Conservation (phyloP, 2,888 invertebrate genomes). For the Caenorhabditis becei region DNA sequence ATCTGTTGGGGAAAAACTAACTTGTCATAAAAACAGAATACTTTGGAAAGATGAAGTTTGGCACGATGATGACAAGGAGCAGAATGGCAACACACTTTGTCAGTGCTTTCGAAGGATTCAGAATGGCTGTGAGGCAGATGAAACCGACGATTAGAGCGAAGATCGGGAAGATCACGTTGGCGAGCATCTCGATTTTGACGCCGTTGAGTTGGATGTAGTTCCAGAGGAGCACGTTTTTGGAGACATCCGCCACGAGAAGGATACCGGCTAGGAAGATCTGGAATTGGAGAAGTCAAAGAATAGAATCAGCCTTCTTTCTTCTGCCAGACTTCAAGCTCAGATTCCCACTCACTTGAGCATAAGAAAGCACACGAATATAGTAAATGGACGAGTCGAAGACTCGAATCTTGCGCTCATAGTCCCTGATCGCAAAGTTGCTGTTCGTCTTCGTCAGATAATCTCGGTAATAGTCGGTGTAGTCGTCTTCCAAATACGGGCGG, state of each 20-base stretch:
- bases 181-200: conserved; percentile 67
- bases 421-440: conserved; percentile 56
- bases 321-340: too few species aligned
- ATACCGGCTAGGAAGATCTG: conserved; percentile 70
- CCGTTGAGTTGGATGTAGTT: conserved; percentile 64
- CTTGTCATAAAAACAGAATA: conserved; percentile 62
- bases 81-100: conserved; percentile 63
- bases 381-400: conserved; percentile 52
- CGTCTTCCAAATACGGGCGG: conserved; percentile 62
- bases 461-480: conserved; percentile 59
- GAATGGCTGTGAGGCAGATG: conserved; percentile 56
- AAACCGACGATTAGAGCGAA: conserved; percentile 67
- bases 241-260: conserved; percentile 68
- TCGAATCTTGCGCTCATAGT: conserved; percentile 52
- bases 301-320: too few species aligned
- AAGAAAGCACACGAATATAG: conserved; percentile 60
- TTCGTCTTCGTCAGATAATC: conserved; percentile 61
- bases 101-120: conserved; percentile 62
- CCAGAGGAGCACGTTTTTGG: conserved; percentile 68
- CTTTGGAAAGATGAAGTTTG: conserved; percentile 66
- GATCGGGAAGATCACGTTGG: conserved; percentile 64
- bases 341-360: conserved; percentile 64
- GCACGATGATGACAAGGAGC: conserved; percentile 63
- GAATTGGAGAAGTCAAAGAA: neutral
- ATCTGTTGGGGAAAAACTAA: conserved; percentile 16